phyloP scores from a whole-genome alignment of 2,113 vertebrate species.

The Nibea albiflora region DNA sequence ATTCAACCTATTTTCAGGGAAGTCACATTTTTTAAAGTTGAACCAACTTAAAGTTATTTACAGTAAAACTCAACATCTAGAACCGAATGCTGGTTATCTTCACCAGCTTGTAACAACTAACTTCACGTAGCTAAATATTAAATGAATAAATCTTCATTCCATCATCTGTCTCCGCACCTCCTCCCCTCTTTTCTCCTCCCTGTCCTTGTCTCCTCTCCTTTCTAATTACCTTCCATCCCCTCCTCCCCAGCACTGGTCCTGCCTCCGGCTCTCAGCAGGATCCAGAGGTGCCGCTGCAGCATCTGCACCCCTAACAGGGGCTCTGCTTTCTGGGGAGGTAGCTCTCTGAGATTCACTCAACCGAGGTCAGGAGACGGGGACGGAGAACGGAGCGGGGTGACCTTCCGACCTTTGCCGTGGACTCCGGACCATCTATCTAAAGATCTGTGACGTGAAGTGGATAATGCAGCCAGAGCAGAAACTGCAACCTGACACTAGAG shows the following conservation, averaged over 20 bases:
- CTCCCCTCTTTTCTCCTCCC: not conserved
- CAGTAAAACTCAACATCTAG: too few species aligned
- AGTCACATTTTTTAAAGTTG: not conserved
- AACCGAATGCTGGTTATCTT: not conserved
- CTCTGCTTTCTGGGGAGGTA: conserved; percentile 5
- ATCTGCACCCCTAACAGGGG: conserved; percentile 14
- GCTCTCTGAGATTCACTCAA: conserved; percentile 17
- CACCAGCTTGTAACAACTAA: too few species aligned
- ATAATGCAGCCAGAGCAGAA: not conserved
- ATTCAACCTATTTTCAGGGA: not conserved
- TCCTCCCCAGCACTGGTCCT: conserved; percentile 5
- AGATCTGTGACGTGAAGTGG: not conserved
- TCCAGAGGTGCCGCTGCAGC: conserved; percentile 26
- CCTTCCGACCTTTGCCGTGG: not conserved
- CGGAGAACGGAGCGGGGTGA: not conserved
- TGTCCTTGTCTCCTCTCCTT: conserved; percentile 11
- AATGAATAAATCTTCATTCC: not conserved
- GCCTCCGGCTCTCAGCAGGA: conserved; percentile 12
- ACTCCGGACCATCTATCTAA: not conserved
- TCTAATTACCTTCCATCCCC: conserved; percentile 10
- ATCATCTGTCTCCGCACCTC: not conserved
- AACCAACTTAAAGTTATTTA: not conserved
- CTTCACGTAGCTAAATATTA: too few species aligned
- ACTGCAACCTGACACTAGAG: conserved; percentile 66
- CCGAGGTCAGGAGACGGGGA: not conserved